Conservation (phyloP, 2,797 vertebrate genomes). For the Pangasius larnaudii region DNA sequence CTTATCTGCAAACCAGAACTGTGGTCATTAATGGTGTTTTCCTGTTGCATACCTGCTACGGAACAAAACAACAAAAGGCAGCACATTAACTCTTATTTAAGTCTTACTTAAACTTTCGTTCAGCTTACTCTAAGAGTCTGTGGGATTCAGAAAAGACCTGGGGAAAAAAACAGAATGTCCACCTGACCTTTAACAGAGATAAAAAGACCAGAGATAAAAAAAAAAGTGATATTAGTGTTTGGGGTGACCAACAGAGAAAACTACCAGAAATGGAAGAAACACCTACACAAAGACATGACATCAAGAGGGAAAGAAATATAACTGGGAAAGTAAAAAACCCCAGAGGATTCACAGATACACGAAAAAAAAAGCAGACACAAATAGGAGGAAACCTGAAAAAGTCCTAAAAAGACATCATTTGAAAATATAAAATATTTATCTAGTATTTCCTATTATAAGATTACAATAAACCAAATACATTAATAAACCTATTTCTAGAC, state of each 20-base stretch:
- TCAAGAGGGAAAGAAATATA: neutral
- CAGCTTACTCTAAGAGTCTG: neutral
- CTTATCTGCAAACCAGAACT: slow-evolving; percentile 5
- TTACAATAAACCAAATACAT: neutral
- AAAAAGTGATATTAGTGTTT: neutral
- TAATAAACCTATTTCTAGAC: neutral
- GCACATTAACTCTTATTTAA: neutral
- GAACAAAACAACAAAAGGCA: neutral
- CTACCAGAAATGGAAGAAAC: slow-evolving; percentile 1
- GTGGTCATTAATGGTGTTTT: neutral
- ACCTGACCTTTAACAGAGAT: neutral
- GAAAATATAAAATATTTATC: neutral
- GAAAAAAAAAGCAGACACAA: neutral
- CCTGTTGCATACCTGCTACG: neutral
- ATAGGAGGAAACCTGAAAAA: neutral
- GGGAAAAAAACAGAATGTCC: neutral
- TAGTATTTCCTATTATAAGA: neutral
- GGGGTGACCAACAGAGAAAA: neutral
- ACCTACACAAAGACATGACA: slow-evolving; percentile 5
- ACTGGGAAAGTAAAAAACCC: neutral
- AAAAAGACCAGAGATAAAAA: neutral
- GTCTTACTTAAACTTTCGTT: neutral
- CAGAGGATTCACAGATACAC: neutral
- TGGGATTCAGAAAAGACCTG: neutral
- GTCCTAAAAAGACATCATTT: neutral